Percentiles rank a stretch among this genome's conserved stretches.
phyloP scores from a whole-genome alignment of 1,140 invertebrate genomes.

The Neelides sp. region DNA sequence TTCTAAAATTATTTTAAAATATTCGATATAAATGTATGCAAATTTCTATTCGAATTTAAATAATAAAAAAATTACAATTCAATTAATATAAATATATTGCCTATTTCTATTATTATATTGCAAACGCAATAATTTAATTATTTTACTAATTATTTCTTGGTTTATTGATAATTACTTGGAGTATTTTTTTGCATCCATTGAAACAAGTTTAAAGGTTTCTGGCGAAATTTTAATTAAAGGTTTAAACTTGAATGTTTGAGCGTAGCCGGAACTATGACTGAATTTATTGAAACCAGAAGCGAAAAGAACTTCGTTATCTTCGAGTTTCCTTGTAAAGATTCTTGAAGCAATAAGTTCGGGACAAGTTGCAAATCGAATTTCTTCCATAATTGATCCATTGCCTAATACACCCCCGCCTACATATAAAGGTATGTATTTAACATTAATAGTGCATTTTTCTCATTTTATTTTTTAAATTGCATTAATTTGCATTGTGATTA shows the following conservation, averaged over 20 bases:
- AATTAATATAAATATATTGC: no score
- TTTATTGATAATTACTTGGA: slow-evolving; percentile 39
- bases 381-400: slow-evolving; percentile 86
- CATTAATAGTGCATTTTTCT: neutral
- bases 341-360: slow-evolving; percentile 80
- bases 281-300: slow-evolving; percentile 72
- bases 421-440: neutral
- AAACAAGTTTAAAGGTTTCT: slow-evolving; percentile 56
- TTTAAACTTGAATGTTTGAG: slow-evolving; percentile 53
- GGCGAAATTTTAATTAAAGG: slow-evolving; percentile 47
- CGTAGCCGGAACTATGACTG: slow-evolving; percentile 75
- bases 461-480: neutral
- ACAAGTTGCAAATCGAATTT: slow-evolving; percentile 90
- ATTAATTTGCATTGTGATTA: no score
- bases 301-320: slow-evolving; percentile 66
- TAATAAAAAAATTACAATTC: no score
- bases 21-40: no score
- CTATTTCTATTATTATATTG: neutral
- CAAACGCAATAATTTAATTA: slow-evolving; percentile 3
- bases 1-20: no score
- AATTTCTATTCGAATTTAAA: no score
- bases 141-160: no score
- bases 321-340: slow-evolving; percentile 71
- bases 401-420: slow-evolving; percentile 81
- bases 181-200: slow-evolving; percentile 72